These are phyloP conservation scores for Pseudopleuronectes americanus DNA, from an alignment of 2,797 vertebrate species.

Conservation along the genomic window DNA sequence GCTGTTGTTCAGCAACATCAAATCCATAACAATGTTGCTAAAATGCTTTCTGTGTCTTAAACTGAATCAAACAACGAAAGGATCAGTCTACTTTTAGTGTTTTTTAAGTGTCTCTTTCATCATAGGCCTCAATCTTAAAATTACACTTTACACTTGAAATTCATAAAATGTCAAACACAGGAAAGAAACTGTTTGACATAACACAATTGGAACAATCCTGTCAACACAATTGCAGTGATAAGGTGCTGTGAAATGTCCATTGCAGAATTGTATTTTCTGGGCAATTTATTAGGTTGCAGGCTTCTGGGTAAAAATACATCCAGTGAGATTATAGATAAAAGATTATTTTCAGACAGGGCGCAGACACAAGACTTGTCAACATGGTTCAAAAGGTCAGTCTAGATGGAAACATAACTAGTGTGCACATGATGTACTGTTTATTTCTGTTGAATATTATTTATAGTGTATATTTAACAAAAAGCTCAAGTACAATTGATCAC, in stretches of 20 bases:
- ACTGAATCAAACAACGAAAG: conserved; percentile 16
- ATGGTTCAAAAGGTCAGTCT: conserved; percentile 3
- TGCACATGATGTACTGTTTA: conserved; percentile 1
- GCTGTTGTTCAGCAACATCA: conserved; percentile 11
- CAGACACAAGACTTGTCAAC: no score
- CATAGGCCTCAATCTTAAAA: conserved; percentile 27
- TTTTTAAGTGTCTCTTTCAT: conserved; percentile 37
- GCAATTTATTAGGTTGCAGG: conserved; percentile 21
- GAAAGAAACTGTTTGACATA: conserved; percentile 22
- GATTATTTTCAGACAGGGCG: no score
- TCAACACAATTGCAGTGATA: conserved; percentile 19
- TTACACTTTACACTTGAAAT: conserved; percentile 30
- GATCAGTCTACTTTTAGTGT: conserved; percentile 21
- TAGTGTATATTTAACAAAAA: no score
- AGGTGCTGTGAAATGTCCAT: conserved; percentile 23
- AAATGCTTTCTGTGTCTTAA: conserved; percentile 12
- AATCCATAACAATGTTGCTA: conserved; percentile 9
- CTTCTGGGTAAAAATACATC: conserved; percentile 20
- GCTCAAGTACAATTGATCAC: not conserved
- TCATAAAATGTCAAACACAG: conserved; percentile 16
- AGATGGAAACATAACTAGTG: not conserved
- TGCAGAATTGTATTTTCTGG: conserved; percentile 33
- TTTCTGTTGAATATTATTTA: not conserved
- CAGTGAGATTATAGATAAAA: not conserved
- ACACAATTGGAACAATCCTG: conserved; percentile 22